phyloP scores from a whole-genome alignment of 1,140 invertebrate genomes.

The Penaeus chinensis region DNA sequence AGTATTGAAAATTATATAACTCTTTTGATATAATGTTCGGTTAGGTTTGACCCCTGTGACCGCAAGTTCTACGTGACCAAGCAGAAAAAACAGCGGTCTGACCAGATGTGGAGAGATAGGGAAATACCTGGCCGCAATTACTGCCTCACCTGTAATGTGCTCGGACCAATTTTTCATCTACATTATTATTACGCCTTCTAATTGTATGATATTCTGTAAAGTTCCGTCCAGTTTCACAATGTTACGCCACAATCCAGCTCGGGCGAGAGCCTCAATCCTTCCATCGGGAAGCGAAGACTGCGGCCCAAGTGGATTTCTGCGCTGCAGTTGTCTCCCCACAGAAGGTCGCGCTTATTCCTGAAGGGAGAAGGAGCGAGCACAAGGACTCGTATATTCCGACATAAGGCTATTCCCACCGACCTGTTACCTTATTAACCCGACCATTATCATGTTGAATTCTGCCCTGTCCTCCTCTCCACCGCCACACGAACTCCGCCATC shows the following conservation, averaged over 20 bases:
- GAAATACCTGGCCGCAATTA: slow-evolving; percentile 47
- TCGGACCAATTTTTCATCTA: slow-evolving; percentile 44
- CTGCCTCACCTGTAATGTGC: slow-evolving; percentile 34
- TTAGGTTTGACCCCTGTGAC: slow-evolving; percentile 42
- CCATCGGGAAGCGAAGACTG: no score
- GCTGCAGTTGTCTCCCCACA: no score
- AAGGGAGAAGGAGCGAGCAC: no score
- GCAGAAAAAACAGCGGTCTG: slow-evolving; percentile 7
- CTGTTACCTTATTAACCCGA: no score
- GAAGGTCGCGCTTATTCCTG: no score
- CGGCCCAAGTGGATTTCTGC: no score
- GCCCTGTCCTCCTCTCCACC: no score
- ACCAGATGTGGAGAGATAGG: slow-evolving; percentile 43
- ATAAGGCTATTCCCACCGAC: no score
- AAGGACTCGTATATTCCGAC: no score
- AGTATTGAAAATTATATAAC: slow-evolving; percentile 56
- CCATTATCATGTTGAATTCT: no score
- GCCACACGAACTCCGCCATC: no score
- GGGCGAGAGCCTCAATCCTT: neutral
- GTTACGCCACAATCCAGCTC: slow-evolving; percentile 17
- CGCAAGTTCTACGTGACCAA: slow-evolving; percentile 39
- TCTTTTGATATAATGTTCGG: slow-evolving; percentile 31
- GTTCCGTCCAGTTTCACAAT: slow-evolving; percentile 13
- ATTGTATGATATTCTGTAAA: slow-evolving; percentile 23
- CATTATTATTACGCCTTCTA: slow-evolving; percentile 40